Base-by-base conservation (phyloP, 2,888 invertebrate species). In the Drosophila paranaensis region DNA sequence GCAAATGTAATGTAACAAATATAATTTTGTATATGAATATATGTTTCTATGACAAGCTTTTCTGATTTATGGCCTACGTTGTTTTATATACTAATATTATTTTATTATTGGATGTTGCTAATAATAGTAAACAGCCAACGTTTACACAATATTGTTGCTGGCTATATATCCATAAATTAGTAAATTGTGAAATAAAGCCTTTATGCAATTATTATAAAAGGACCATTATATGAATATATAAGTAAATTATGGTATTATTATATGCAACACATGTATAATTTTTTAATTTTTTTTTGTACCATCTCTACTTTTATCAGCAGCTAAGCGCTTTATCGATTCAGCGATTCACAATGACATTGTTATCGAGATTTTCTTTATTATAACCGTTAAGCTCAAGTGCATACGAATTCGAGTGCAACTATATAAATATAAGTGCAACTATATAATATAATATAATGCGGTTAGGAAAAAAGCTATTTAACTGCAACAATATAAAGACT, bases 331-430 rank as follows among this genome's bases (percentile, higher is more conserved):
- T 14, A 50, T 50, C 25, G 53, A 53, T 37, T 3, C 20, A 37
- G 5, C 25, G 6, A 40, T 54, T 40, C n/a, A 30, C 13, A 54
- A 30, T 13, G n/a, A 42, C 0, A 42, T 55, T 27, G 16, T 42
- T 42, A 55, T 55, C 40, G 54, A 40, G 30, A 54, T 55, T 39
- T 54, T 35, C 10, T 50, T 61, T 61, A 43, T 62, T 61, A 1
- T 30, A 54, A 55, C 33, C 25, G 33, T 62, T 63, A 50, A 63
- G 27, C 70, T 56, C 50, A 39, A 65, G 53, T 35, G 5, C 14
- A 27, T 57, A 40, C 75, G 71, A 74, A 75, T 65, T 74, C 48
- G 25, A 60, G 39, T 16, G n/a, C 20, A 39, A 20, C 20, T 20
- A 20, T 20, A 20, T 20, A 2, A 20, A 20, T 20, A 20, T 20